These are phyloP conservation scores for Malacoctenus gilli DNA, from an alignment of 2,797 vertebrate genomes.

Conservation along the genomic window DNA sequence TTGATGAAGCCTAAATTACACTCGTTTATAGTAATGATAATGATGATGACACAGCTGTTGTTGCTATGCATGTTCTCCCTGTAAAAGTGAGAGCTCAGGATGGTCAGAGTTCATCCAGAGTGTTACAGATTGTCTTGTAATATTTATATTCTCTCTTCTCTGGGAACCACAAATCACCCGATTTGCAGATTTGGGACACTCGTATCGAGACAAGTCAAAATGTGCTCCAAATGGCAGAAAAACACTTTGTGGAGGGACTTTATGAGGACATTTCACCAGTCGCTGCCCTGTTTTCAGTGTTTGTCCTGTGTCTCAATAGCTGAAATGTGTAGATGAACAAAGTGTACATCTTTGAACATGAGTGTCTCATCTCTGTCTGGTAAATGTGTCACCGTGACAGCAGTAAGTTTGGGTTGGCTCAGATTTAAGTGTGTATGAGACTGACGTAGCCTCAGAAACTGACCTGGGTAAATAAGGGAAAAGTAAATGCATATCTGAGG, in stretches of 20 bases:
- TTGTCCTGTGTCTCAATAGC: neutral
- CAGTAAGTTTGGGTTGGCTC: constrained; percentile 1
- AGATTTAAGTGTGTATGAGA: constrained; percentile 13
- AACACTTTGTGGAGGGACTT: neutral
- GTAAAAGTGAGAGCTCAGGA: too few species aligned
- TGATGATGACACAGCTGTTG: neutral
- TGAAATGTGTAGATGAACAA: neutral
- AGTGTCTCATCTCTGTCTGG: constrained; percentile 8
- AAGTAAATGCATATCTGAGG: constrained; percentile 4
- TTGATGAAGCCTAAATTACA: constrained; percentile 6
- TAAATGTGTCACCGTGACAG: neutral
- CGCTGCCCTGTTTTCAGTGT: neutral
- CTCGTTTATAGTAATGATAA: constrained; percentile 14
- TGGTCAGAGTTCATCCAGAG: too few species aligned
- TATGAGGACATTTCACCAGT: neutral
- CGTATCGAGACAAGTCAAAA: constrained; percentile 19
- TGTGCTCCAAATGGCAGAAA: constrained; percentile 9
- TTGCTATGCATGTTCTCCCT: neutral
- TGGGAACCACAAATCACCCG: constrained; percentile 3
- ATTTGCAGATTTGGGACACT: constrained; percentile 8
- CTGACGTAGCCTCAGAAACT: constrained; percentile 2
- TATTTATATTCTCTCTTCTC: neutral
- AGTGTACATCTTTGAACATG: neutral
- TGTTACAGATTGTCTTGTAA: too few species aligned
- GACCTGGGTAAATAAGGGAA: too few species aligned